Conservation (phyloP, 2,797 vertebrate species). For the Dallia pectoralis region DNA sequence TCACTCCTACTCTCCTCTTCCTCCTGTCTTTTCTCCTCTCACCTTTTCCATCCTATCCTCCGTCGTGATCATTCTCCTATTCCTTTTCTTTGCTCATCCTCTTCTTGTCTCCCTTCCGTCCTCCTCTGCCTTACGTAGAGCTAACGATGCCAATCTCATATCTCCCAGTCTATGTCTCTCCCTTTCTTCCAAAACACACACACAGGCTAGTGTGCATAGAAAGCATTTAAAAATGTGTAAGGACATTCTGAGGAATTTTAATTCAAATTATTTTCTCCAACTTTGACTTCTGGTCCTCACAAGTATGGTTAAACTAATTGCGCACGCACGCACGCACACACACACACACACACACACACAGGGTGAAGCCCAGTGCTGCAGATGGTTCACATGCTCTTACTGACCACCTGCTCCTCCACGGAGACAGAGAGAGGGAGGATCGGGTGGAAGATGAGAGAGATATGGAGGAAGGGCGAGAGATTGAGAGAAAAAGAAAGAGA, state of each 20-base stretch:
- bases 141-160: neutral
- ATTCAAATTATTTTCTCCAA: no score
- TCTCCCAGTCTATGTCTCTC: neutral
- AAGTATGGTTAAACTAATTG: no score
- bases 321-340: neutral
- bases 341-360: constrained; percentile 18
- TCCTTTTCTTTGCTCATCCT: neutral
- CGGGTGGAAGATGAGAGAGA: no score
- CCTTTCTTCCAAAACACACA: neutral
- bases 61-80: neutral
- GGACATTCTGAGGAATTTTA: no score
- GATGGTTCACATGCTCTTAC: constrained; percentile 18
- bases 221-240: no score
- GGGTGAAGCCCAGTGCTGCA: constrained; percentile 37
- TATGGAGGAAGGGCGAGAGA: neutral
- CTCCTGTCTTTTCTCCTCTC: neutral
- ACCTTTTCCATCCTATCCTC: neutral
- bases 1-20: neutral
- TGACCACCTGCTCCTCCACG: constrained; percentile 43
- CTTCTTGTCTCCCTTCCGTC: neutral
- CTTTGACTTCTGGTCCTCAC: no score
- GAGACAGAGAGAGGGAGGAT: constrained; percentile 39
- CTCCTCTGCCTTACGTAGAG: neutral
- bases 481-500: neutral
- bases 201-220: neutral